phyloP scores from a whole-genome alignment of 2,888 invertebrate species.

The Ephialtes manifestator region DNA sequence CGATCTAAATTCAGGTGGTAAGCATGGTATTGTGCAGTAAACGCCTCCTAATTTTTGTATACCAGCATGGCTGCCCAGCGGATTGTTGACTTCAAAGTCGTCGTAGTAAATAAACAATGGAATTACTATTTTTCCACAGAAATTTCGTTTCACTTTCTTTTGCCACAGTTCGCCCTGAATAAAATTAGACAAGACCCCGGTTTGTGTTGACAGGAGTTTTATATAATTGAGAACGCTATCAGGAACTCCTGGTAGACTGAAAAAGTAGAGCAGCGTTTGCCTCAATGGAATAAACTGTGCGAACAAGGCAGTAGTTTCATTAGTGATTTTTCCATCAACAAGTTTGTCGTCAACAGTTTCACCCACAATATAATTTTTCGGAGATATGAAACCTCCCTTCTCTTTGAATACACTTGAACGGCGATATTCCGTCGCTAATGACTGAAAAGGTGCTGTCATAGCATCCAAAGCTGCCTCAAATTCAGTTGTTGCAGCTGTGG shows the following conservation, averaged over 20 bases:
- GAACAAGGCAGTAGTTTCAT: background rate
- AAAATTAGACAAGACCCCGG: background rate
- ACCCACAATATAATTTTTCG: background rate
- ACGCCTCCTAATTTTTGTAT: slow-evolving; percentile 34
- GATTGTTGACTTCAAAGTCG: slow-evolving; percentile 44
- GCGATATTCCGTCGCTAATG: too few species aligned
- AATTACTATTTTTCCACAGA: background rate
- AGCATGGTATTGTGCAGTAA: slow-evolving; percentile 36
- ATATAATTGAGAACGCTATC: background rate
- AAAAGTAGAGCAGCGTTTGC: background rate
- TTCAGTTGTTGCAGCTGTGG: too few species aligned
- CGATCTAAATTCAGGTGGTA: slow-evolving; percentile 31
- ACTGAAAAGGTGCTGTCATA: too few species aligned
- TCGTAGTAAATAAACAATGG: background rate
- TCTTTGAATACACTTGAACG: too few species aligned
- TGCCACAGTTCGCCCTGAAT: background rate
- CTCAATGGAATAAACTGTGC: background rate
- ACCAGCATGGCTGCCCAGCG: slow-evolving; percentile 39
- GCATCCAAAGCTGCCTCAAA: too few species aligned
- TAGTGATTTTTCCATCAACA: background rate
- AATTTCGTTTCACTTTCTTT: background rate
- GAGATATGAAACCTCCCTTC: background rate
- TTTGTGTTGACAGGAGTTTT: background rate
- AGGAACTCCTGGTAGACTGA: background rate
- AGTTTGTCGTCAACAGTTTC: background rate